These are phyloP conservation scores for Nezara viridula DNA, from an alignment of 2,888 invertebrate species.

Conservation along the genomic window DNA sequence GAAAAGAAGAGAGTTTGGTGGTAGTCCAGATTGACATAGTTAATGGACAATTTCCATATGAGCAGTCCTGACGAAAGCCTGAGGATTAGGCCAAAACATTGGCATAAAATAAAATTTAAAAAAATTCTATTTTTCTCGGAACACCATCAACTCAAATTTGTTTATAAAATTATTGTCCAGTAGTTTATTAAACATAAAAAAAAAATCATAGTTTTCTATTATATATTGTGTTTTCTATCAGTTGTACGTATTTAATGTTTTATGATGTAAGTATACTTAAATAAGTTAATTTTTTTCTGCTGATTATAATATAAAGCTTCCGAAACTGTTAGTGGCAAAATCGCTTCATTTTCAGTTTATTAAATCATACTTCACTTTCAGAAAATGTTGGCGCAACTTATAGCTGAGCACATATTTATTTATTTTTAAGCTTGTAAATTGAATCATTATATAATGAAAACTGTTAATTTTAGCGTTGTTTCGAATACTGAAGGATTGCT, in stretches of 20 bases:
- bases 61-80: too few relatives aligned
- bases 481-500: slow-evolving; percentile 1
- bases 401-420: neutral
- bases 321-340: neutral
- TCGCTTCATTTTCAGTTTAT: neutral
- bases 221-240: neutral
- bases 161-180: neutral
- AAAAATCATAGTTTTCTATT: neutral
- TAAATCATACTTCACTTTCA: neutral
- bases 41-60: too few relatives aligned
- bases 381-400: neutral
- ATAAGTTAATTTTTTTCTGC: neutral
- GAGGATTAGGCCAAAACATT: too few relatives aligned
- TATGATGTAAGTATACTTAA: too few relatives aligned
- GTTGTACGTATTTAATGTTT: neutral
- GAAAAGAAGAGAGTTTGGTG: too few relatives aligned
- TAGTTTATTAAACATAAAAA: neutral
- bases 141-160: too few relatives aligned
- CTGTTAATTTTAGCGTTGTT: neutral
- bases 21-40: too few relatives aligned
- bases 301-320: neutral
- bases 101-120: too few relatives aligned
- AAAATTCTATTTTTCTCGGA: too few relatives aligned
- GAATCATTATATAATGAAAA: neutral
- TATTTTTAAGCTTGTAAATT: neutral